phyloP scores from a whole-genome alignment of 2,113 vertebrate species.

The Microtus oregoni region DNA sequence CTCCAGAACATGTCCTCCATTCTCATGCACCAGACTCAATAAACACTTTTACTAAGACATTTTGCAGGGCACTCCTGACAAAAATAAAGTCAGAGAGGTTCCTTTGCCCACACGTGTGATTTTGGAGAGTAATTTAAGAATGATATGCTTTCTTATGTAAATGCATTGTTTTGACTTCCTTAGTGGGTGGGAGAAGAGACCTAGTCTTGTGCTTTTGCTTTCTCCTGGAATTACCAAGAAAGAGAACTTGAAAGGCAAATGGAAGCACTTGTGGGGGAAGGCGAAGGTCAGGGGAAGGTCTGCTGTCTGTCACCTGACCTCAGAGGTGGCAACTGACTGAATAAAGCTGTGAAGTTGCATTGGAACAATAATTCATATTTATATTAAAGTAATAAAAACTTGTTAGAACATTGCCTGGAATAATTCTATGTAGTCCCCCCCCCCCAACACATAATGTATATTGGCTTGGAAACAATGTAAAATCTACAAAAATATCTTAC shows the following conservation, averaged over 20 bases:
- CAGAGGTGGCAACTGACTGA: neutral
- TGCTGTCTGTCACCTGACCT: neutral
- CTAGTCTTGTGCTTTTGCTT: neutral
- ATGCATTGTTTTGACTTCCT: neutral
- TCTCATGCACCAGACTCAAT: neutral
- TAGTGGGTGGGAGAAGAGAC: neutral
- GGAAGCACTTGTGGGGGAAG: neutral
- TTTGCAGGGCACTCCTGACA: neutral
- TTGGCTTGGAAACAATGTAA: neutral
- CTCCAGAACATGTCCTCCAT: neutral
- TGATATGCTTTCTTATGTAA: constrained; percentile 22
- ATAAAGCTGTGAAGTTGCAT: neutral
- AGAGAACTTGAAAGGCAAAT: neutral
- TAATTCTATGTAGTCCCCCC: neutral
- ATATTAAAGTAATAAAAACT: neutral
- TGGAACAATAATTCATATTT: neutral
- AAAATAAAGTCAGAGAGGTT: constrained; percentile 42
- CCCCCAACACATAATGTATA: no score
- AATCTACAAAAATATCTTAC: neutral
- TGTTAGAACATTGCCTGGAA: neutral
- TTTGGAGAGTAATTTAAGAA: constrained; percentile 38
- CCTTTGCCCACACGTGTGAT: neutral
- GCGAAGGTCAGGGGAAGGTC: neutral
- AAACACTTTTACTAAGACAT: neutral
- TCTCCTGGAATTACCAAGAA: neutral